Evolutionary conservation across 2,888 invertebrate species (phyloP).

Genomic region (Spilosoma lubricipeda): DNA sequence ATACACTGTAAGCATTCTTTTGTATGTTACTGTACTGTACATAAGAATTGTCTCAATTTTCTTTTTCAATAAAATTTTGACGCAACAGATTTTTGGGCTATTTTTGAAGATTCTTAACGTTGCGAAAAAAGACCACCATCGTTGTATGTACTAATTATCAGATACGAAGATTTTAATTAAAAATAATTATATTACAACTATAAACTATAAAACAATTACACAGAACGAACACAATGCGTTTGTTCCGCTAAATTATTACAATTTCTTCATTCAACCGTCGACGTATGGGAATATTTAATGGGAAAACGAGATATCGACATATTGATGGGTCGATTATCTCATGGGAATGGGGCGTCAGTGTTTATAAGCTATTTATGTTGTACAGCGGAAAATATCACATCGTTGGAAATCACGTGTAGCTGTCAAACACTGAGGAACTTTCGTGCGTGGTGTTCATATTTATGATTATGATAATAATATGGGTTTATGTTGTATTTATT

Average conservation of each 20-base stretch:
- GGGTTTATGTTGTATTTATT: background rate
- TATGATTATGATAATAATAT: background rate
- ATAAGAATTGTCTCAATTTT: no score
- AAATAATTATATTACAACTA: conserved; percentile 3
- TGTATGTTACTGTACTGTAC: no score
- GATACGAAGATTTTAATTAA: background rate
- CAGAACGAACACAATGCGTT: conserved; percentile 20
- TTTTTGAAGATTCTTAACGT: background rate
- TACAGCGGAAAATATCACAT: conserved; percentile 1
- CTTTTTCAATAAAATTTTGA: background rate
- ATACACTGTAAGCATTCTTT: background rate
- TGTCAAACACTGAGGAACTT: background rate
- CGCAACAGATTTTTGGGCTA: background rate
- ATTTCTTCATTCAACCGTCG: conserved; percentile 8
- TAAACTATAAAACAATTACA: conserved; percentile 14
- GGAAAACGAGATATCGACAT: conserved; percentile 41
- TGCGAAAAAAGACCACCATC: background rate
- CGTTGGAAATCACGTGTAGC: background rate
- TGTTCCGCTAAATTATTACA: conserved; percentile 19
- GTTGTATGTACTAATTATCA: background rate
- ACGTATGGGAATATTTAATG: conserved; percentile 31
- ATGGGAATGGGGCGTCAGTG: conserved; percentile 35
- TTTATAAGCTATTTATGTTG: conserved; percentile 11
- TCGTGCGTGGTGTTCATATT: background rate
- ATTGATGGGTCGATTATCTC: conserved; percentile 36